Evolutionary conservation across 2,113 vertebrate species (phyloP).

Genomic region (Gila orcuttii): DNA sequence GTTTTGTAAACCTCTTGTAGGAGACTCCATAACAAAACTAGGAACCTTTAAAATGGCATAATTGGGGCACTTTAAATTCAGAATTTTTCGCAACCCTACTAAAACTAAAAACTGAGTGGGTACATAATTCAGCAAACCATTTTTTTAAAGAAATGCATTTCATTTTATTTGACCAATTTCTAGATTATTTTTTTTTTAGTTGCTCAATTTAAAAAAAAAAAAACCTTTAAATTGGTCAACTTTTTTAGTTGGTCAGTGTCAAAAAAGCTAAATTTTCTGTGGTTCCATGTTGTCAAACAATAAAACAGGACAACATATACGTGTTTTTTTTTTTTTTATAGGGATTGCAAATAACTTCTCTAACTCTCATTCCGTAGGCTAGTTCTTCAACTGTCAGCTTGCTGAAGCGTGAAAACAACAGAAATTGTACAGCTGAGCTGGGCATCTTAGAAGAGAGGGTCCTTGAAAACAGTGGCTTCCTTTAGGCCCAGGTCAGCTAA

Average conservation of each 20-base stretch:
- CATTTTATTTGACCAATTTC: too few species aligned
- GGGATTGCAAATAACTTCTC: not conserved
- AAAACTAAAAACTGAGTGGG: too few species aligned
- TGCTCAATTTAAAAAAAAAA: too few species aligned
- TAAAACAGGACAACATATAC: not conserved
- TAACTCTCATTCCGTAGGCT: conserved; percentile 45
- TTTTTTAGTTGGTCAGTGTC: not conserved
- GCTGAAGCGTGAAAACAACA: conserved; percentile 34
- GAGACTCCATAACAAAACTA: too few species aligned
- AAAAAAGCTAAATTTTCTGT: not conserved
- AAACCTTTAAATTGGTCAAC: too few species aligned
- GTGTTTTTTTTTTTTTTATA: too few species aligned
- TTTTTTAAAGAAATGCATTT: too few species aligned
- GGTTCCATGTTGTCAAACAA: not conserved
- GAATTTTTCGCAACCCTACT: not conserved
- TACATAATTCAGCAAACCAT: too few species aligned
- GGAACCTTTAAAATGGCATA: too few species aligned
- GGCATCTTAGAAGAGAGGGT: conserved; percentile 12
- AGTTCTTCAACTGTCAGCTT: conserved; percentile 45
- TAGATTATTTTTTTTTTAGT: too few species aligned
- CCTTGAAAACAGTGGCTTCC: conserved; percentile 37
- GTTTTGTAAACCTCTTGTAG: too few species aligned
- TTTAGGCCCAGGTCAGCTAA: conserved; percentile 36
- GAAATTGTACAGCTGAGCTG: conserved; percentile 41
- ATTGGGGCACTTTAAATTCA: not conserved